Evolutionary conservation across 1,140 invertebrate species (phyloP).

Genomic region (Lordiphosa collinella): DNA sequence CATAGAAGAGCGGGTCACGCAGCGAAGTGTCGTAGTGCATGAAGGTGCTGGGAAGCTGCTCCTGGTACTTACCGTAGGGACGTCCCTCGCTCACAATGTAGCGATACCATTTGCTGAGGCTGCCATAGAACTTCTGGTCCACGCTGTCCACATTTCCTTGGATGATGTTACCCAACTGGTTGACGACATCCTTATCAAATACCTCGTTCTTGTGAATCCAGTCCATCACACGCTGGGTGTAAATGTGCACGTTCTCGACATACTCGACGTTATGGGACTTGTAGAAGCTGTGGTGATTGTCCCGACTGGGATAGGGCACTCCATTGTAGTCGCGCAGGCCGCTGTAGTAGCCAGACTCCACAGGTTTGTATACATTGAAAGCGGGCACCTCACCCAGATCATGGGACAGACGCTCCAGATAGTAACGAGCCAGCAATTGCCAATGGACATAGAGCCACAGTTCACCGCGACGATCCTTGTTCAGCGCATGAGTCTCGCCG

Average conservation of each 20-base stretch:
- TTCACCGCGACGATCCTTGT: slow-evolving; percentile 83
- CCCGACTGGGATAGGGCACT: slow-evolving; percentile 83
- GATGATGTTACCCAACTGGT: slow-evolving; percentile 82
- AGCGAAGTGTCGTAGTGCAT: slow-evolving; percentile 83
- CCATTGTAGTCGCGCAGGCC: slow-evolving; percentile 83
- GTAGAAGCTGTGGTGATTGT: slow-evolving; percentile 81
- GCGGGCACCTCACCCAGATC: slow-evolving; percentile 83
- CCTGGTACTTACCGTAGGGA: slow-evolving; percentile 67
- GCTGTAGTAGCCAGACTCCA: slow-evolving; percentile 83
- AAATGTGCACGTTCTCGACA: slow-evolving; percentile 78
- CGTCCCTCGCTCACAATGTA: slow-evolving; percentile 79
- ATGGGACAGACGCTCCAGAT: slow-evolving; percentile 84
- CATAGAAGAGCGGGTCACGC: slow-evolving; percentile 85
- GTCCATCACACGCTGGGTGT: slow-evolving; percentile 83
- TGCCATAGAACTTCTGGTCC: slow-evolving; percentile 80
- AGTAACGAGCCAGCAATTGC: slow-evolving; percentile 84
- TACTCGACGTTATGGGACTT: slow-evolving; percentile 80
- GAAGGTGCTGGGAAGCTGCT: slow-evolving; percentile 80
- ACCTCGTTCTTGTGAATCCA: slow-evolving; percentile 82
- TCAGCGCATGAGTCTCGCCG: slow-evolving; percentile 79
- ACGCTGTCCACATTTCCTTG: slow-evolving; percentile 81
- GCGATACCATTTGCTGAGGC: slow-evolving; percentile 74
- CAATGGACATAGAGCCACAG: slow-evolving; percentile 83
- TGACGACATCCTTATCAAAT: slow-evolving; percentile 80
- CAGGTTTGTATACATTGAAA: slow-evolving; percentile 81